phyloP scores from a whole-genome alignment of 1,140 invertebrate genomes.

The Drosophila subpulchrella region DNA sequence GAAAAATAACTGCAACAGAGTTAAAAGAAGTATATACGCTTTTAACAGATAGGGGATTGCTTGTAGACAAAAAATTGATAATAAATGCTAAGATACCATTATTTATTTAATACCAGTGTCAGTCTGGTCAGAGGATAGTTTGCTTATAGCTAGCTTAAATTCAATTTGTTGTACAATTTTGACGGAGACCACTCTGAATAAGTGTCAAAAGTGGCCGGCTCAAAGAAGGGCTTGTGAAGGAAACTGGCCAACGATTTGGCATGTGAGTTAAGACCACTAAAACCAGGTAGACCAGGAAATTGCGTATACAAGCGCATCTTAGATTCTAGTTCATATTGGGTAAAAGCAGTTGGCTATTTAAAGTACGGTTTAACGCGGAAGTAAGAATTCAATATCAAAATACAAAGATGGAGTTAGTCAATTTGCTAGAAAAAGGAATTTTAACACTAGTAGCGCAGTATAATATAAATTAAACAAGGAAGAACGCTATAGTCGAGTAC shows the following conservation, averaged over 20 bases:
- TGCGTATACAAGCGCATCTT: not conserved
- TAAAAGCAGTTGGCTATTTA: conserved; percentile 1
- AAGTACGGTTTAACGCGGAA: not conserved
- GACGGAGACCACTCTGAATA: not conserved
- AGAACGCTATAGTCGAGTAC: too few species aligned
- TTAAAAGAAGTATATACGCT: not conserved
- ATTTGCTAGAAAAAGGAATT: conserved; percentile 1
- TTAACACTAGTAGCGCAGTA: too few species aligned
- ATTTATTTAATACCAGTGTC: not conserved
- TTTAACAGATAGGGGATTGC: not conserved
- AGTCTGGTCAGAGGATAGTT: not conserved
- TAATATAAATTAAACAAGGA: too few species aligned
- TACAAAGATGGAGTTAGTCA: not conserved
- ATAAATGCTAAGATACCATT: too few species aligned
- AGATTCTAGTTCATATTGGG: not conserved
- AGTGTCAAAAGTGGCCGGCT: not conserved
- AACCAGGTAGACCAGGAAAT: not conserved
- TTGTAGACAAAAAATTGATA: conserved; percentile 2
- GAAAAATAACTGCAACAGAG: too few species aligned
- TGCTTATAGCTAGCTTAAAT: not conserved
- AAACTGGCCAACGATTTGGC: not conserved
- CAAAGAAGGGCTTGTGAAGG: not conserved
- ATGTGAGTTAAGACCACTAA: not conserved
- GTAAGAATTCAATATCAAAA: not conserved
- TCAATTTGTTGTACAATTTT: not conserved